Evolutionary conservation across 2,797 vertebrate genomes (phyloP).

Genomic region (Austrolebias charrua): DNA sequence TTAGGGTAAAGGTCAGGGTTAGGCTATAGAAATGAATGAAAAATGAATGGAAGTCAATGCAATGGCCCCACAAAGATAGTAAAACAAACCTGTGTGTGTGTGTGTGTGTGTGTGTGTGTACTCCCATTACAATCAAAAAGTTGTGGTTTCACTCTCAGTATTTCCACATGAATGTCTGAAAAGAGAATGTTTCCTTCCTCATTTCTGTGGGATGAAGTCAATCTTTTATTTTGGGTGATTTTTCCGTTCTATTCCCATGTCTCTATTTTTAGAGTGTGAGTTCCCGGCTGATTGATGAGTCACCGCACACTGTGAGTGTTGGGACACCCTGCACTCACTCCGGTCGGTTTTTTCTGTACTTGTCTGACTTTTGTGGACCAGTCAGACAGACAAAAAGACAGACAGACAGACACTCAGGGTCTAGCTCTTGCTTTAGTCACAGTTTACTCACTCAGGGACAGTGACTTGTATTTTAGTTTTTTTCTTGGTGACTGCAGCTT

Average conservation of each 20-base stretch:
- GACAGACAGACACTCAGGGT: constrained; percentile 14
- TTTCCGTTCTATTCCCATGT: constrained; percentile 65
- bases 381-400: constrained; percentile 19
- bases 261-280: constrained; percentile 63
- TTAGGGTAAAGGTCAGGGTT: no score
- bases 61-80: no score
- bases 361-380: constrained; percentile 17
- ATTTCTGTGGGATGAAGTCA: constrained; percentile 55
- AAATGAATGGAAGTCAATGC: no score
- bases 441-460: constrained; percentile 33
- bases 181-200: constrained; percentile 6
- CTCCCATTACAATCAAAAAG: constrained; percentile 18
- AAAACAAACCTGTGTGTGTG: no score
- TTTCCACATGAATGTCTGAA: constrained; percentile 32
- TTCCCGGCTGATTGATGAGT: constrained; percentile 56
- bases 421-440: constrained; percentile 23
- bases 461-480: neutral
- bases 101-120: no score
- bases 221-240: constrained; percentile 40
- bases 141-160: constrained; percentile 43
- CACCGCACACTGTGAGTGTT: constrained; percentile 37
- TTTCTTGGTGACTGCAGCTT: constrained; percentile 34
- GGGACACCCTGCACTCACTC: constrained; percentile 7
- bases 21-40: no score
- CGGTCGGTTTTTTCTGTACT: constrained; percentile 17